phyloP scores from a whole-genome alignment of 64 coral and sea anemone genomes.

The Actinia equina region DNA sequence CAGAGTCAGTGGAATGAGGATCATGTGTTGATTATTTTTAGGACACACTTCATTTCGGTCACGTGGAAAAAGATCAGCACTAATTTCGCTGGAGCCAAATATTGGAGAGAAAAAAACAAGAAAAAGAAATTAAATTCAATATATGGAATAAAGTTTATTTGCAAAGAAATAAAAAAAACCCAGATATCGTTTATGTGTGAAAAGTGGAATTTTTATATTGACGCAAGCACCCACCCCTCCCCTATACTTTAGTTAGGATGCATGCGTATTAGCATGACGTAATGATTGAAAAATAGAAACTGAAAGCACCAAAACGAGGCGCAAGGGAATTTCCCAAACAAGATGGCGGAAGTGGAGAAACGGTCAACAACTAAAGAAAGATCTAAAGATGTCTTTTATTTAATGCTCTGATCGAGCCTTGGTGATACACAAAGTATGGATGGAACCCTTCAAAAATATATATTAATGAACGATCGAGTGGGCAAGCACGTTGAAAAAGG shows the following conservation, averaged over 20 bases:
- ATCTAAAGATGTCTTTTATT: not conserved
- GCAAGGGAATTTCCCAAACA: not conserved
- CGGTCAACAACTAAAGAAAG: not conserved
- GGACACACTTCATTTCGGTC: too few species aligned
- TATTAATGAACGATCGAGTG: conserved; percentile 58
- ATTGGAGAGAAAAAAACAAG: too few species aligned
- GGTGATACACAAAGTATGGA: conserved; percentile 12
- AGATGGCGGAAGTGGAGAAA: not conserved
- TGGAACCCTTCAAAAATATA: conserved; percentile 47
- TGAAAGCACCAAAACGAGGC: not conserved
- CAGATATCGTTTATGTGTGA: too few species aligned
- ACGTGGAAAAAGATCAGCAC: too few species aligned
- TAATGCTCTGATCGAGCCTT: not conserved
- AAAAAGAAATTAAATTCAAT: too few species aligned
- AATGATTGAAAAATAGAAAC: not conserved
- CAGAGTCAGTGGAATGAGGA: too few species aligned
- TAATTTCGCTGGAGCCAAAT: too few species aligned
- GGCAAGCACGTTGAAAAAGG: not conserved
- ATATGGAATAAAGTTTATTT: too few species aligned
- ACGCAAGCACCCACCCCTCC: not conserved
- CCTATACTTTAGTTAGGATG: not conserved
- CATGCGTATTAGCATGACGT: not conserved
- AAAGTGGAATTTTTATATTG: not conserved
- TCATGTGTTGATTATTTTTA: too few species aligned
- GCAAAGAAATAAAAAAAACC: too few species aligned